Evolutionary conservation across 2,888 invertebrate species (phyloP), one percentile per base, ranked within the genome.

Genomic region (Apodemia mormo): DNA sequence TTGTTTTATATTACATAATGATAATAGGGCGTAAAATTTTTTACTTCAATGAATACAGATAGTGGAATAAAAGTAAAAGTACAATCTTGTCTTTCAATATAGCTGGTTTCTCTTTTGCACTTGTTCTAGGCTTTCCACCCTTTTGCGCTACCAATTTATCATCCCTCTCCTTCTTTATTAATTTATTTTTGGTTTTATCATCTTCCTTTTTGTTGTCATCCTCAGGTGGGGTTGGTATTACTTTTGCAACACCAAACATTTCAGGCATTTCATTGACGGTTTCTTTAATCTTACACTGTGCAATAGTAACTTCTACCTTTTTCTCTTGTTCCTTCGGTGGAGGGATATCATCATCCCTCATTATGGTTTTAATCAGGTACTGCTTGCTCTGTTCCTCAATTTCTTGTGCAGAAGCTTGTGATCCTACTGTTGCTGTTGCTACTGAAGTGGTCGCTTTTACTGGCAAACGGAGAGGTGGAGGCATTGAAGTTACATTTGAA

Each of bases 311-410:
- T 75, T 94, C 94, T 4, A 89, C 90, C 77, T 95, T 94, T 72
- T 94, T 94, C 68, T 94, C 94, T 84, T 87, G 94, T 81, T 94
- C 76, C 83, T 94, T 77, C 86, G 95, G 79, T 43, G 96, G 96
- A 88, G 96, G 96, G 2, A 96, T 95, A 80, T 98, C 98, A 81
- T 98, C 94, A 82, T 97, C 96, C 58, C 97, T 97, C 75, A 98
- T 98, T 74, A 98, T 94, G 0, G 98, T 98, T 93, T 98, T 98
- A 78, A 98, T 97, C 65, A 98, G 95, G 93, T 97, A 97, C 90
- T 97, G 97, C 80, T 95, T 95, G 85, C 94, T 95, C 81, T 96
- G 96, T 72, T 95, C 95, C 72, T 94, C 94, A 66, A 94, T 95
- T 68, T 94, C 95, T 82, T 94, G 85, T 82, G 95, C 79, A 78